Percentiles rank a stretch among this genome's conserved stretches.
phyloP scores from a whole-genome alignment of 2,113 vertebrate genomes.

The Urocolius indicus region DNA sequence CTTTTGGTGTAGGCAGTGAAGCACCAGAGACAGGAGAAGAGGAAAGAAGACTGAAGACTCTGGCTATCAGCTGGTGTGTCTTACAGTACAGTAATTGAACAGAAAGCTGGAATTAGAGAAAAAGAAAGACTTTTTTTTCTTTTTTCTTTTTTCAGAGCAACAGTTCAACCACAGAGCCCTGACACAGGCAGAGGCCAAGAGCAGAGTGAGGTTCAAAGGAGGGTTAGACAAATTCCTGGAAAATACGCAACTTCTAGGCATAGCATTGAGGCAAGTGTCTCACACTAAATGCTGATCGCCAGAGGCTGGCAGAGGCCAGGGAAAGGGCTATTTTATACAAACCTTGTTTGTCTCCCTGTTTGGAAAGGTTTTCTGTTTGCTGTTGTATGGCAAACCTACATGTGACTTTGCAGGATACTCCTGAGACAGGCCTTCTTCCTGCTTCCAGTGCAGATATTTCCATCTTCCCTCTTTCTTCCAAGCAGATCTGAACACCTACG shows the following conservation, averaged over 20 bases:
- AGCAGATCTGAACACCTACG: not conserved
- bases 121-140: not conserved
- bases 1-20: not conserved
- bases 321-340: not conserved
- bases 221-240: not conserved
- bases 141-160: not conserved
- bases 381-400: not conserved
- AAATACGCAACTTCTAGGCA: not conserved
- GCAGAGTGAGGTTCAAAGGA: not conserved
- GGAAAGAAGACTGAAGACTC: not conserved
- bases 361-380: not conserved
- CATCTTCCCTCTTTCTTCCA: not conserved
- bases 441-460: not conserved
- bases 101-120: not conserved
- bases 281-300: not conserved
- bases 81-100: not conserved
- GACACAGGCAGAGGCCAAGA: not conserved
- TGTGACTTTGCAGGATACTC: not conserved
- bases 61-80: not conserved
- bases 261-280: not conserved
- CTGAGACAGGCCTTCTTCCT: not conserved
- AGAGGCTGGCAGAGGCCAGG: not conserved
- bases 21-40: not conserved
- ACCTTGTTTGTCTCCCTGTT: not conserved
- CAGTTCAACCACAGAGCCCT: not conserved